phyloP scores from a whole-genome alignment of 2,113 vertebrate genomes.

The Gavia stellata region DNA sequence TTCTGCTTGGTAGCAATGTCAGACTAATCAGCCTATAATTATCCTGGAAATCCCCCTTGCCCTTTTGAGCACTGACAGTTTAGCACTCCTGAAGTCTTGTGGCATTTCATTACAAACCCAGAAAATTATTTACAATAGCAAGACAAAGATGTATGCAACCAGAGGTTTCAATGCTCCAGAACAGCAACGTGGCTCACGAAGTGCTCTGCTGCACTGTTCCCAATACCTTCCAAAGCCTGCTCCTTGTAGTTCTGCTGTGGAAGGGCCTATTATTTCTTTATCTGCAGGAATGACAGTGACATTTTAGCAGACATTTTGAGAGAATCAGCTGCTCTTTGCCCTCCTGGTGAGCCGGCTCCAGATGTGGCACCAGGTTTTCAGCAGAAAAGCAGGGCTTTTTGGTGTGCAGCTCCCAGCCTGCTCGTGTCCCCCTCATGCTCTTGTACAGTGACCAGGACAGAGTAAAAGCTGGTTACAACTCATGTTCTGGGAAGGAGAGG shows the following conservation, averaged over 20 bases:
- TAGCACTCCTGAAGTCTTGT: neutral
- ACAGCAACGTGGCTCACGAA: neutral
- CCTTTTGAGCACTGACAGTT: constrained; percentile 9
- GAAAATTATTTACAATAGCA: neutral
- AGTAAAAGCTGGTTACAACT: neutral
- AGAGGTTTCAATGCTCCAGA: neutral
- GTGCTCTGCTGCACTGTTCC: neutral
- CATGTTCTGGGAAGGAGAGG: neutral
- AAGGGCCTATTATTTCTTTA: neutral
- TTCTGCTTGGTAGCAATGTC: constrained; percentile 22
- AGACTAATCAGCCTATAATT: constrained; percentile 44
- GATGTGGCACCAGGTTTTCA: neutral
- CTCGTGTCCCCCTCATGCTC: neutral
- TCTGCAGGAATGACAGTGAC: neutral
- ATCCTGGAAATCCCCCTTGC: constrained; percentile 28
- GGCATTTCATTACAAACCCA: neutral
- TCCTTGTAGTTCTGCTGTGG: neutral
- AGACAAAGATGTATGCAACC: neutral
- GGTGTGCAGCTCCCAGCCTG: neutral
- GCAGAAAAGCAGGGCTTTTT: neutral
- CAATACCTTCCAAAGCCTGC: neutral
- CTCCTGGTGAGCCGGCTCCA: neutral
- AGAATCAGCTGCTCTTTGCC: neutral
- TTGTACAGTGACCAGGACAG: neutral
- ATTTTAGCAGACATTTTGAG: neutral